Conservation (phyloP, 2,888 invertebrate species). For the Platerodrilus igneus region DNA sequence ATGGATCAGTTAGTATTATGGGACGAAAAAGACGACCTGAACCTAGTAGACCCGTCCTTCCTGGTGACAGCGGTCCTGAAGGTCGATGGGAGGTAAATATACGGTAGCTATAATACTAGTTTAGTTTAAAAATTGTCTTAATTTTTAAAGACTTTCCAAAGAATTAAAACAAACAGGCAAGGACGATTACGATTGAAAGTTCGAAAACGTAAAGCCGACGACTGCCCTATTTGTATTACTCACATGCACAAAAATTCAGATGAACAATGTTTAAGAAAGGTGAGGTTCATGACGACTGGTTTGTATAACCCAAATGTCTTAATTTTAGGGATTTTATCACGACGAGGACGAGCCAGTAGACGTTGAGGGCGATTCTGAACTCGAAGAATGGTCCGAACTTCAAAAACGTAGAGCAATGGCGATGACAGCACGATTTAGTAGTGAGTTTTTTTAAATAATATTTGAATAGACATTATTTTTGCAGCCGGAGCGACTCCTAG, state of each 20-base stretch:
- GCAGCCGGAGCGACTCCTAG: constrained; percentile 31
- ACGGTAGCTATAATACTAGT: background rate
- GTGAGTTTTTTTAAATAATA: constrained; percentile 7
- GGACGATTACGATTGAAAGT: constrained; percentile 62
- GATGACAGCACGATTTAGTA: constrained; percentile 30
- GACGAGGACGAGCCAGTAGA: constrained; percentile 69
- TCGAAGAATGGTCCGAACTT: constrained; percentile 55
- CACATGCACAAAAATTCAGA: constrained; percentile 53
- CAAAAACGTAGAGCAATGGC: constrained; percentile 41
- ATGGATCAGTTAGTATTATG: constrained; percentile 49
- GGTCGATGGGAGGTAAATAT: constrained; percentile 61
- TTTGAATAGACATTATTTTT: background rate
- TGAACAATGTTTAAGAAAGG: constrained; percentile 59
- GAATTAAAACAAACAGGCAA: constrained; percentile 66
- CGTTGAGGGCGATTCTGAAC: constrained; percentile 57
- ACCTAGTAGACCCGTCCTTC: constrained; percentile 44
- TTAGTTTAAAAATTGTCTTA: background rate
- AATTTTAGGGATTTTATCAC: constrained; percentile 27
- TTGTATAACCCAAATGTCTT: too few relatives aligned
- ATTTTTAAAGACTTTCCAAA: constrained; percentile 58
- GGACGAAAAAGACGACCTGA: constrained; percentile 47
- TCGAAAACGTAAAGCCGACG: constrained; percentile 61
- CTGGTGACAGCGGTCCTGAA: constrained; percentile 52
- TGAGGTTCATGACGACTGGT: constrained; percentile 30
- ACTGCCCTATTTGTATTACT: constrained; percentile 64